Evolutionary conservation across 2,113 vertebrate genomes (phyloP), one percentile per base, ranked within the genome.

Genomic region (Puffinus mauretanicus): DNA sequence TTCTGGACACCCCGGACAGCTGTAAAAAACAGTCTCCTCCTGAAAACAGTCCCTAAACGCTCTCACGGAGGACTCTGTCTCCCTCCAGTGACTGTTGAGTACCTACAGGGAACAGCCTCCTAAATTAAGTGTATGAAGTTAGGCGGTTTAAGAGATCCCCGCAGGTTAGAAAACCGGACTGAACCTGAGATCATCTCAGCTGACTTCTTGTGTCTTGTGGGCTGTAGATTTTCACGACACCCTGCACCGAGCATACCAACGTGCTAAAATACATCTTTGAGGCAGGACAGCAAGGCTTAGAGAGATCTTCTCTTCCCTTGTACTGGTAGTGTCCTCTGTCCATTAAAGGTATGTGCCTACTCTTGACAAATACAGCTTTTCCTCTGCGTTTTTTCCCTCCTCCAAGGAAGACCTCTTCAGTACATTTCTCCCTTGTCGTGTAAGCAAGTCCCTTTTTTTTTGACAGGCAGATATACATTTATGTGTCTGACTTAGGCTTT

Each of bases 71-170:
- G 57, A 80, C 82, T 95, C 57, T 95, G 82, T 95, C 90, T 96
- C 82, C 86, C 91, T 83, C 82, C 86, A 92, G 88, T 92, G 90
- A 86, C 89, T 90, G 15, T 2, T 67, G 40, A 90, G 20, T 57
- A 51, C 24, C 44, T 76, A 52, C 79, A 81, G 27, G 30, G 60
- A 91, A n/a, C 40, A 69, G 9, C 11, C 5, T 91, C 14, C 32
- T 29, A 54, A 60, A 6, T 16, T 17, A 18, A 52, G 38, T 26
- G 13, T 49, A n/a, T 30, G 15, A 79, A 47, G 3, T n/a, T 17
- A 32, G 5, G 12, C 19, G 3, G 11, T 79, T 76, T 36, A 76
- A 80, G 66, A 7, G 0, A 40, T n/a, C 8, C 4, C 16, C 11
- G 51, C 18, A 38, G 13, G 18, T 58, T 21, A 54, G 25, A 70